phyloP scores from a whole-genome alignment of 2,797 vertebrate genomes.

The Pangasius krempfi region DNA sequence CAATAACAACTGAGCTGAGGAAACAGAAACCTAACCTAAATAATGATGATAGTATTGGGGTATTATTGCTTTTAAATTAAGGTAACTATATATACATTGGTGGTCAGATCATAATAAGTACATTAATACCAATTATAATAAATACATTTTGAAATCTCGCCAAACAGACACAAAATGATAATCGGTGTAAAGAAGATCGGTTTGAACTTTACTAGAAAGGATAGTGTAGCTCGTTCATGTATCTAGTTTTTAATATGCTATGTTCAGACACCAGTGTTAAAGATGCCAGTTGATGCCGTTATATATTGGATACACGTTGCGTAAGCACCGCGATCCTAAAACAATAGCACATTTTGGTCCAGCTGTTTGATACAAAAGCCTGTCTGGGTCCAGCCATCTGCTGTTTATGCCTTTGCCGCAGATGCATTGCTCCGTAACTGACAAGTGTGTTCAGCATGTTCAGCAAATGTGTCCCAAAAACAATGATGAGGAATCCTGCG shows the following conservation, averaged over 20 bases:
- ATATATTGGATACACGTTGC: background rate
- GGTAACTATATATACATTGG: background rate
- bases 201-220: background rate
- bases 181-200: background rate
- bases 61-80: background rate
- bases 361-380: background rate
- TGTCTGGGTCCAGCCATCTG: background rate
- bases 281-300: background rate
- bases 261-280: background rate
- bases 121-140: background rate
- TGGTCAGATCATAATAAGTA: background rate
- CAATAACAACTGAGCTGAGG: conserved; percentile 39
- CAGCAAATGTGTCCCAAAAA: conserved; percentile 65
- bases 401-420: background rate
- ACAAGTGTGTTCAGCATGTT: conserved; percentile 48
- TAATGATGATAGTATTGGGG: background rate
- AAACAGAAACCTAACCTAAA: conserved; percentile 22
- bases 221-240: background rate
- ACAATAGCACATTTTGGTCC: background rate
- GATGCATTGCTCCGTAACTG: conserved; percentile 49
- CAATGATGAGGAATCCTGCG: conserved; percentile 73
- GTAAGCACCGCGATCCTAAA: background rate
- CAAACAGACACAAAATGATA: background rate
- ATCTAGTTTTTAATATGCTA: background rate
- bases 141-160: background rate